Evolutionary conservation across 2,113 vertebrate species (phyloP).

Genomic region (Bolborhynchus lineola): DNA sequence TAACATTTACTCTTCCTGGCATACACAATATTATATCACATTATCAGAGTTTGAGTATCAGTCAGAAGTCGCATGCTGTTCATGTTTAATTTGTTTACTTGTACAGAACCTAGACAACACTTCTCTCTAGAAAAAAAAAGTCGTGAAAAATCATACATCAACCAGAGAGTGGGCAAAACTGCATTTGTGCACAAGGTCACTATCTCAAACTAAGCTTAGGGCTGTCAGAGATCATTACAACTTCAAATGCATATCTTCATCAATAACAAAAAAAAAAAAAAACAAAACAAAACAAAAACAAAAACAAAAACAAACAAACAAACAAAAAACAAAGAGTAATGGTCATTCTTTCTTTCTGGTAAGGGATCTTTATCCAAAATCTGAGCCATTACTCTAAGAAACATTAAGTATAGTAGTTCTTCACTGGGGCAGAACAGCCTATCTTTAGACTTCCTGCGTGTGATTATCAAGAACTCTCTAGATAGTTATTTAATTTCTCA

Average conservation of each 20-base stretch:
- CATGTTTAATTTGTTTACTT: neutral
- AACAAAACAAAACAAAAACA: too few species aligned
- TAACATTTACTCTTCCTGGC: neutral
- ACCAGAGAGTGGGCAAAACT: neutral
- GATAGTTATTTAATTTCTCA: slow-evolving; percentile 6
- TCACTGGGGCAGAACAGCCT: neutral
- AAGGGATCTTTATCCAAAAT: neutral
- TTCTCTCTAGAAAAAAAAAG: neutral
- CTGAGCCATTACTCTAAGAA: neutral
- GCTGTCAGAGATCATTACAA: neutral
- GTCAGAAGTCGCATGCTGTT: neutral
- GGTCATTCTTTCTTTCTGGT: neutral
- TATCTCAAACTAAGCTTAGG: neutral
- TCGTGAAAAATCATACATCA: neutral
- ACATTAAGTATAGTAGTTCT: neutral
- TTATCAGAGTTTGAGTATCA: neutral
- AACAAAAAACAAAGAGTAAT: neutral
- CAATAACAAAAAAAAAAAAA: neutral
- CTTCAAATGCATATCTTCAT: neutral
- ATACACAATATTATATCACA: rapidly evolving
- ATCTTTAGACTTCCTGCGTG: neutral
- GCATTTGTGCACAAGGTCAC: neutral
- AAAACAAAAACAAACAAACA: too few species aligned
- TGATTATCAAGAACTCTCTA: neutral
- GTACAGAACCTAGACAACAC: neutral